A percentile compares a stretch with the other conserved stretches of the same genome.
Evolutionary conservation across 2,797 vertebrate genomes (phyloP).

Genomic region (Smutsia temminckii): DNA sequence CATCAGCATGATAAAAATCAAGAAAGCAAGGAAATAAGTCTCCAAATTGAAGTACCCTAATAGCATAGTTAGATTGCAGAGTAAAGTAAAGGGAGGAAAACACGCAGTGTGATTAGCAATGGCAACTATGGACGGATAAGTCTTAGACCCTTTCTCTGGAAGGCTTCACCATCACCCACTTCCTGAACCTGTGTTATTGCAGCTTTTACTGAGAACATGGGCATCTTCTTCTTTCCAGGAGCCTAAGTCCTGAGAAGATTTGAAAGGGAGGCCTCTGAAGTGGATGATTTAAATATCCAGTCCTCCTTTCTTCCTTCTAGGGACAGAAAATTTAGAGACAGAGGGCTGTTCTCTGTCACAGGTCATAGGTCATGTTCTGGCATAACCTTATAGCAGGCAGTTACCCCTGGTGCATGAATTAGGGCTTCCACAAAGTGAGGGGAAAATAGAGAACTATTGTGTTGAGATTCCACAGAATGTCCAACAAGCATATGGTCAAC

Average conservation of each 20-base stretch:
- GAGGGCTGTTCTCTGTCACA: not conserved
- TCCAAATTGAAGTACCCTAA: not conserved
- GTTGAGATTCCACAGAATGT: not conserved
- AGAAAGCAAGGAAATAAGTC: not conserved
- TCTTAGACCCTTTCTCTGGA: not conserved
- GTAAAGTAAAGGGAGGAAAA: not conserved
- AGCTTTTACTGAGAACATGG: not conserved
- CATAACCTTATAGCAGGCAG: not conserved
- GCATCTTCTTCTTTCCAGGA: not conserved
- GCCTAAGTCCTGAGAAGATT: not conserved
- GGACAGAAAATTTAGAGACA: not conserved
- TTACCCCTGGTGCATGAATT: not conserved
- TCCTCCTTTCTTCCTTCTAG: not conserved
- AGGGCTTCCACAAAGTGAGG: not conserved
- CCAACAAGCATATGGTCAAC: not conserved
- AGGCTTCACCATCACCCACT: not conserved
- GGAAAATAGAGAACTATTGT: fast-evolving
- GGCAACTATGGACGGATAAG: not conserved
- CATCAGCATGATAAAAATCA: not conserved
- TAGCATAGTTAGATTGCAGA: not conserved
- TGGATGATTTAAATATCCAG: not conserved
- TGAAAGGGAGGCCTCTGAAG: not conserved
- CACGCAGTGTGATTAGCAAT: not conserved
- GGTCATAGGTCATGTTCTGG: not conserved
- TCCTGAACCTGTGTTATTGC: not conserved